Evolutionary conservation across 2,113 vertebrate genomes (phyloP).

Genomic region (Numenius arquata): DNA sequence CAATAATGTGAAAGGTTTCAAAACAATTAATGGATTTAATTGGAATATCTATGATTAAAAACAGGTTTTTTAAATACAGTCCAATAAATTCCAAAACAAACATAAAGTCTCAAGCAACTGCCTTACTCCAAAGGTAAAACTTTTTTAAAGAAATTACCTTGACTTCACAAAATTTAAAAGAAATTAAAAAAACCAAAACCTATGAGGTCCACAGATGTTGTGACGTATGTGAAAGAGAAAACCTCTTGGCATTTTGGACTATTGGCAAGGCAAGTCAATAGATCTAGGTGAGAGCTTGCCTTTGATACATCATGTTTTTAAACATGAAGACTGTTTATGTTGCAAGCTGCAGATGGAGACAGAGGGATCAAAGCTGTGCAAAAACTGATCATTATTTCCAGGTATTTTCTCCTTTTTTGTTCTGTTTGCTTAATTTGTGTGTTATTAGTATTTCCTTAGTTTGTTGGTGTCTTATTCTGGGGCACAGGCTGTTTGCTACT

Average conservation of each 20-base stretch:
- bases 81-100: neutral
- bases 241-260: neutral
- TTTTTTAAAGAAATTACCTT: neutral
- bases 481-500: neutral
- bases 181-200: neutral
- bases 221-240: neutral
- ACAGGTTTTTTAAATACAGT: neutral
- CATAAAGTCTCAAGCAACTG: neutral
- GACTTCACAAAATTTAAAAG: neutral
- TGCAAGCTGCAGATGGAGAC: slow-evolving; percentile 8
- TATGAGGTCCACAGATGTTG: neutral
- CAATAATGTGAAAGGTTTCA: neutral
- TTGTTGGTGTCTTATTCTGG: neutral
- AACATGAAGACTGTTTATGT: neutral
- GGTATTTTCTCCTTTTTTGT: neutral
- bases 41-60: neutral
- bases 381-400: neutral
- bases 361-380: slow-evolving; percentile 30
- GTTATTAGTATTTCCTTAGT: neutral
- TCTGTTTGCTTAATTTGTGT: neutral
- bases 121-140: neutral
- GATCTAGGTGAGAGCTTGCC: neutral
- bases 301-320: slow-evolving; percentile 30
- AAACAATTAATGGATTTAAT: neutral
- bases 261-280: neutral